These are phyloP conservation scores for Vimba vimba DNA, from an alignment of 2,113 vertebrate genomes.

Conservation along the genomic window DNA sequence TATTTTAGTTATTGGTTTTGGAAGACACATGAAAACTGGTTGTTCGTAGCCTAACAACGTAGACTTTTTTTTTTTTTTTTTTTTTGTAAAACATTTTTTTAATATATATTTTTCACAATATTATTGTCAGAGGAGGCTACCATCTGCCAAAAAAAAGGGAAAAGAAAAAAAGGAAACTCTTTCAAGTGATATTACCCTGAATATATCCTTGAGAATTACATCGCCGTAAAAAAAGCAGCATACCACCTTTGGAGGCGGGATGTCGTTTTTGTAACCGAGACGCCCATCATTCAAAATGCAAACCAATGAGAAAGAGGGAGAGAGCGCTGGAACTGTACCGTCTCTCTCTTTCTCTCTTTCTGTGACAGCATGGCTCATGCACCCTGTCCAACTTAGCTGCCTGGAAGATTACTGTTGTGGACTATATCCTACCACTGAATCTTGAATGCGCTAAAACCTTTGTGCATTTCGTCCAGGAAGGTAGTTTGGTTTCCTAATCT, in stretches of 20 bases:
- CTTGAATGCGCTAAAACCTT: not conserved
- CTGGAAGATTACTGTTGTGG: conserved; percentile 40
- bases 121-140: not conserved
- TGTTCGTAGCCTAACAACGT: not conserved
- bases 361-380: conserved; percentile 64
- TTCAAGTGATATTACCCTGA: not conserved
- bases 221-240: conserved; percentile 44
- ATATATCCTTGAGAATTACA: not conserved
- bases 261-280: conserved; percentile 70
- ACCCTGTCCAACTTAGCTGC: conserved; percentile 64
- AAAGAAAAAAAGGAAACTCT: not conserved
- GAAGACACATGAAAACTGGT: not conserved
- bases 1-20: not conserved
- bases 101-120: not conserved
- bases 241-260: conserved; percentile 68
- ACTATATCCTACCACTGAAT: not conserved
- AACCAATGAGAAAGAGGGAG: conserved; percentile 64
- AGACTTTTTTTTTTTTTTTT: not conserved
- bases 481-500: not conserved
- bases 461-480: not conserved
- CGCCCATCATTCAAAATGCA: conserved; percentile 78
- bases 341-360: conserved; percentile 51
- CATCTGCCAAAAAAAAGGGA: not conserved
- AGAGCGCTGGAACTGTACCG: conserved; percentile 55
- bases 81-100: not conserved